Percentiles rank a stretch among this genome's conserved stretches.
These are phyloP conservation scores for Cryptocephalus moraei DNA, from an alignment of 2,888 invertebrate genomes.

Conservation along the genomic window DNA sequence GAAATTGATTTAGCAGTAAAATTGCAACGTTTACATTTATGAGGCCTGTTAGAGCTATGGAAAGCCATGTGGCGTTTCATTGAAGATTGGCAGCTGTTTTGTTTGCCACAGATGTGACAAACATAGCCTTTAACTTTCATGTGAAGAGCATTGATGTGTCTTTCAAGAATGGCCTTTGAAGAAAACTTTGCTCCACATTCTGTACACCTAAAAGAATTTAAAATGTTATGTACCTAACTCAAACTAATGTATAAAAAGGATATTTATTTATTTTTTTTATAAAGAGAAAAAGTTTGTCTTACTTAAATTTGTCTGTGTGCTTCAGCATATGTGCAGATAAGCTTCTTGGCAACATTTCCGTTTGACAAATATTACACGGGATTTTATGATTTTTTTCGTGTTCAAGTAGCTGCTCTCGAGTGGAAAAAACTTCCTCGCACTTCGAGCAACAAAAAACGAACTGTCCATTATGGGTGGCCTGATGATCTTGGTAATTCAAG, in stretches of 20 bases:
- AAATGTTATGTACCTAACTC: too few relatives aligned
- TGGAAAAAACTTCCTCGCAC: conserved; percentile 19
- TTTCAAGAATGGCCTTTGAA: conserved; percentile 16
- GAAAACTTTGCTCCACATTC: background rate
- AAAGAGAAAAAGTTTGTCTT: conserved; percentile 5
- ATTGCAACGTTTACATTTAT: conserved; percentile 17
- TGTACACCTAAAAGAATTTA: background rate
- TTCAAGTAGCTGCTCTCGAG: conserved; percentile 13
- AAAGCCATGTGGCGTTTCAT: conserved; percentile 21
- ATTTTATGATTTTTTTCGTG: conserved; percentile 22
- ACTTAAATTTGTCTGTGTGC: conserved; percentile 23
- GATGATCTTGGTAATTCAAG: conserved; percentile 24
- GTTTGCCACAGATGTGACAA: conserved; percentile 22
- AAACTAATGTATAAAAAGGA: background rate
- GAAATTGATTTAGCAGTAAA: conserved; percentile 18
- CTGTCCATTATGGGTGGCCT: conserved; percentile 18
- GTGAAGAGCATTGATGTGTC: conserved; percentile 18
- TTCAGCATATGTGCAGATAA: conserved; percentile 20
- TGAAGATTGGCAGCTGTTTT: conserved; percentile 20
- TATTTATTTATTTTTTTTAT: background rate
- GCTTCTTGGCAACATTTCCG: conserved; percentile 19
- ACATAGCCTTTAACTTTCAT: conserved; percentile 17
- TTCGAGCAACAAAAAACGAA: conserved; percentile 20
- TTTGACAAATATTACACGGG: conserved; percentile 19
- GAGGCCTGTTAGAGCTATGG: conserved; percentile 17